Evolutionary conservation across 92 coral and sea anemone species (phyloP), one percentile per base, ranked within the genome.

Genomic region (Plumapathes pennacea): DNA sequence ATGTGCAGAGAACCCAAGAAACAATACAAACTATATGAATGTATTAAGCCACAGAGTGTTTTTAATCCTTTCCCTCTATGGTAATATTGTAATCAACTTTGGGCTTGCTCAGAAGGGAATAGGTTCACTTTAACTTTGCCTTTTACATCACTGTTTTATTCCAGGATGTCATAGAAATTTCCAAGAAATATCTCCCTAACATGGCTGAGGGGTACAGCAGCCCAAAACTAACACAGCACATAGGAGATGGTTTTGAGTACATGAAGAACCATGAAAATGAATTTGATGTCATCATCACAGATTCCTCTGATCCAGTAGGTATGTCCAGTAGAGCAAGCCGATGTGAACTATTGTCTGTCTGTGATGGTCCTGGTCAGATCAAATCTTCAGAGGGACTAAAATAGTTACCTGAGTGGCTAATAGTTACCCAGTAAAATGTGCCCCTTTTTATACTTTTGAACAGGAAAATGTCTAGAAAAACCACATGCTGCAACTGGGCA

Each of bases 231-330:
- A 71, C 71, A 19, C 99, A 89, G 23, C 80, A 81, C 43, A 83
- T 94, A 30, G 99, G 99, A 23, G 90, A 90, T 89, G 99, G 99
- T 15, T 84, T 84, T 77, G 96, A 94, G 12, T 94, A 89, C 56
- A 73, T 94, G 99, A 68, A 89, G 54, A 59, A 94, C 19, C 99
- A 94, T 38, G 79, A 72, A 62, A 86, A 55, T 36, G 97, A 78
- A 41, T 94, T 94, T 89, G 99, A 94, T 62, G 88, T 94, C 15
- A 69, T 94, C 17, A 94, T 94, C 33, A 94, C 99, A 26, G 99
- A 94, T 46, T 94, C 99, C 3, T 94, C 99, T 25, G 99, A 94
- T 58, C 99, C 99, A 39, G 61, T 94, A 54, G 99, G 99, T 94
- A 63, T 4, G 86, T 61, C 12, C 11, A 1, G n/a, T n/a, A n/a